Evolutionary conservation across 2,797 vertebrate species (phyloP), one percentile per base, ranked within the genome.

Genomic region (Spinus pinus): DNA sequence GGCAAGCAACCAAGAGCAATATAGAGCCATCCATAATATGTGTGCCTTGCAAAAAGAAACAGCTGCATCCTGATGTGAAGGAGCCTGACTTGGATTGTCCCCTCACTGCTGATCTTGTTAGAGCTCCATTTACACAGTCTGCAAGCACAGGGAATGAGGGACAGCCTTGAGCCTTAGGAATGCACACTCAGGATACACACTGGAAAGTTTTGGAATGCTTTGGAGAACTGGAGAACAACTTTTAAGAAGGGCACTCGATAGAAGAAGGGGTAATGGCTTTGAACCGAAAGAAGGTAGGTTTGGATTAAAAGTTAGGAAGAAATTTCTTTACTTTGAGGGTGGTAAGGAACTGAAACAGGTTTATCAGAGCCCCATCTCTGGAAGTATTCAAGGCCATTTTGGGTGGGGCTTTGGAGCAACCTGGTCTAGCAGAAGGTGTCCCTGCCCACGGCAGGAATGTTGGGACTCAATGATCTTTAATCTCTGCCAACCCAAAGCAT

Each of bases 1-100:
- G 78, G 41, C 18, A 33, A 57, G 31, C 16, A 69, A 35, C 8
- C 12, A 44, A 69, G 10, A 30, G 9, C 7, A 35, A 11, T 20
- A 24, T 4, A n/a, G 30, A 64, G 31, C 15, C 5, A 1, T 27
- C 41, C 24, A 18, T 13, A 28, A 10, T 9, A 8, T 2, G 3
- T 7, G 8, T 42, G 5, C 39, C 86, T 78, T 81, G 24, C 16
- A 74, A 31, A 47, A 83, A 20, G 39, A 56, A 81, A 33, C 14
- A 69, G 18, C 27, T 67, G 42, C 11, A 67, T 81, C 35, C 12
- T 79, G 23, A 30, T 33, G 58, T 31, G 50, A 37, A 86, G 31
- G 19, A 73, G 14, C 23, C 14, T 84, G 64, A 3, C 25, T 50
- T 50, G 39, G 22, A 17, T 22, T 81, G 15, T n/a, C 15, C 19